Evolutionary conservation across 2,113 vertebrate species (phyloP), one percentile per base, ranked within the genome.

Genomic region (Saguinus imperator): DNA sequence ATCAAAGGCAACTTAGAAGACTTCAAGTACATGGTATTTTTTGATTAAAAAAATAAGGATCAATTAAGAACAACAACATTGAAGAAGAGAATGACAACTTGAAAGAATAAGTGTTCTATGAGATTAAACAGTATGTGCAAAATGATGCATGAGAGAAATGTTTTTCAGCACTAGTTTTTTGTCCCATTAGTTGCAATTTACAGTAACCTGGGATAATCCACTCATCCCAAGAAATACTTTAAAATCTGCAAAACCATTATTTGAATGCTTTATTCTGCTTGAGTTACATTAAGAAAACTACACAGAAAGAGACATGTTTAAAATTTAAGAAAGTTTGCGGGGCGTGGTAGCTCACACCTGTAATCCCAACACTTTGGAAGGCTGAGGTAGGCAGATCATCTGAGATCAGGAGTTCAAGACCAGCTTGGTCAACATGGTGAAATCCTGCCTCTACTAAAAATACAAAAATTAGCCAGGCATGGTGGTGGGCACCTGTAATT

Each of bases 301-400:
- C 40, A 95, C 40, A 50, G 29, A 9, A 89, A 37, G 20, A 70
- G 23, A 37, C 12, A 37, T 45, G 55, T 91, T 48, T 50, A n/a
- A 89, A 73, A 73, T 43, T 58, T 48, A 40, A 79, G 12, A n/a
- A 87, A 57, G 6, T 72, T 61, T 27, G 61, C 1, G 5, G 61
- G 27, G 27, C 12, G 1, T 29, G 61, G 61, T 64, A 27, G 61
- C 11, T 64, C 27, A 64, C 27, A 25, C 61, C 61, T 64, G 27
- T 64, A 64, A 64, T 64, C 61, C 61, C 27, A 64, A 27, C 61
- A 29, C 27, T 27, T 64, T 64, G 27, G 27, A 27, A 64, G 27
- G 61, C 5, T 5, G 1, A 64, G 27, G 27, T 0, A 2, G 61
- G 61, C 0, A 2, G 61, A 64, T 64, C 27, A 64, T 27, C 61